phyloP scores from a whole-genome alignment of 2,888 invertebrate species.

The Plagodis pulveraria region DNA sequence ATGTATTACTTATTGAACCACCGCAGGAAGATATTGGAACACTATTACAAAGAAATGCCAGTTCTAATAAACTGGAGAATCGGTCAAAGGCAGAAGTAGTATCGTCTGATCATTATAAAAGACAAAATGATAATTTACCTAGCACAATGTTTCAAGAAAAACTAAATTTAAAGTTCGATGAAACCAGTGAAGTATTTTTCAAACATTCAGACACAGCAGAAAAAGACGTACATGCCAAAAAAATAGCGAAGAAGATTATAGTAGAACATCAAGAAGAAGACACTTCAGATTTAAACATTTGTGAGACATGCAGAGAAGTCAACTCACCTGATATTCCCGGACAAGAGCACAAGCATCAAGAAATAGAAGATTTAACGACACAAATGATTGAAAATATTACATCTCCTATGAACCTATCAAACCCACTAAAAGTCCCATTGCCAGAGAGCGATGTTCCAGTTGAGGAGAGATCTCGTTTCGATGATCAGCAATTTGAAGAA shows the following conservation, averaged over 20 bases:
- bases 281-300: constrained; percentile 62
- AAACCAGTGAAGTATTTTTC: constrained; percentile 15
- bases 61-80: constrained; percentile 27
- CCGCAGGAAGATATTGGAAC: constrained; percentile 32
- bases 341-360: constrained; percentile 43
- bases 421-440: constrained; percentile 66
- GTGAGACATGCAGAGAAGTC: constrained; percentile 71
- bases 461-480: constrained; percentile 43
- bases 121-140: constrained; percentile 8
- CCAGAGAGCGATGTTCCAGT: constrained; percentile 43
- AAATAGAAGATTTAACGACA: constrained; percentile 62
- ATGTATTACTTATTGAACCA: constrained; percentile 36
- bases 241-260: constrained; percentile 2
- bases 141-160: constrained; percentile 8
- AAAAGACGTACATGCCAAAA: constrained; percentile 13
- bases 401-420: constrained; percentile 69
- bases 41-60: constrained; percentile 31
- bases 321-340: constrained; percentile 44
- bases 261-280: constrained; percentile 34
- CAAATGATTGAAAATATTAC: constrained; percentile 75
- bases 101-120: constrained; percentile 2
- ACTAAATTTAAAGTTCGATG: constrained; percentile 1
- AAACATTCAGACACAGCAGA: constrained; percentile 14
- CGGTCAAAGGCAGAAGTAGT: constrained; percentile 13
- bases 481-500: constrained; percentile 52